Evolutionary conservation across 92 coral and sea anemone species (phyloP), one percentile per base, ranked within the genome.

Genomic region (Phymanthus crucifer): DNA sequence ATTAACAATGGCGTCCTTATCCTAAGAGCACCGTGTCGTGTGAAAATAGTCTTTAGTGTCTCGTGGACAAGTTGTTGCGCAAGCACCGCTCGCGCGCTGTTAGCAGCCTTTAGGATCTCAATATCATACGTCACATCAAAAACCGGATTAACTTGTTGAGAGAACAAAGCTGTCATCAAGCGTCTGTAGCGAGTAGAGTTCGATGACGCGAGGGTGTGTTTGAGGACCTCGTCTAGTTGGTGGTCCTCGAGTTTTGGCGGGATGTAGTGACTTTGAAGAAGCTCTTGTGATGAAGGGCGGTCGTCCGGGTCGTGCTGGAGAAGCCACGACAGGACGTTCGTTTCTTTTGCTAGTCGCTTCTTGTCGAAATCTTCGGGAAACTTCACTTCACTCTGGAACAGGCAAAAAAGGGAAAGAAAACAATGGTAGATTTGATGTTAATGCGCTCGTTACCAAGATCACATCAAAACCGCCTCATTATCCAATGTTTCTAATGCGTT

Each of bases 241-340:
- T 93, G 91, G 76, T 93, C 99, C 61, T 93, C 98, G 45, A 96
- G 90, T 83, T 96, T 96, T 3, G 99, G 98, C 4, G 99, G 99
- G 50, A 96, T 93, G 83, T 84, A 90, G 74, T 96, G 98, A 84
- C 99, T 91, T 76, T 93, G 93, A 13, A 96, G 92, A 21, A 96
- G 99, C 70, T 91, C 98, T 75, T 96, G 94, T 2, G 99, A 96
- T 6, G 99, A 88, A 8, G 99, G 98, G 31, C 99, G 95, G 56
- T 85, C 92, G 50, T 79, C 94, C 0, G 98, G 98, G 67, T 91
- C 92, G 74, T 96, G 99, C 50, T 86, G 81, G 6, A 96, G 93
- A 6, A 96, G 86, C 99, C 99, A 96, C 24, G 83, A 88, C 32
- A 96, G 85, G 69, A 96, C 90, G 14, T 74, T 78, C 1, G 90